Percentiles rank a stretch among this genome's conserved stretches.
Evolutionary conservation across 2,113 vertebrate genomes (phyloP).

Genomic region (Oostethus manadensis): DNA sequence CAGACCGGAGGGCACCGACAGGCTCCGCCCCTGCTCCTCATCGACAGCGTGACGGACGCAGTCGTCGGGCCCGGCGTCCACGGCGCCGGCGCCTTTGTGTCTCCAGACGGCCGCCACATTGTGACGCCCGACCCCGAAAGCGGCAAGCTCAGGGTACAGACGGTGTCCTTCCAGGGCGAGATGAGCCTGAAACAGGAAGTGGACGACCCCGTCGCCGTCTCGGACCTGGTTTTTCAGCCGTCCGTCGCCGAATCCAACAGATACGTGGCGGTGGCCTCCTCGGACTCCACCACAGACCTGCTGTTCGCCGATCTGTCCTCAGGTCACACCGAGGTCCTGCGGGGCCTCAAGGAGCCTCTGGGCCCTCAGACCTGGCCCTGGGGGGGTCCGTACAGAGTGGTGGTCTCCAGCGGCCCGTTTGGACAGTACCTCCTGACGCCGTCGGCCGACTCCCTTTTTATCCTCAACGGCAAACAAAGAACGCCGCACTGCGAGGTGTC

Average conservation of each 20-base stretch:
- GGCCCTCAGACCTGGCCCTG: constrained; percentile 76
- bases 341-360: constrained; percentile 80
- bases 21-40: constrained; percentile 72
- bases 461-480: constrained; percentile 84
- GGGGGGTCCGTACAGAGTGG: constrained; percentile 77
- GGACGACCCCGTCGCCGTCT: constrained; percentile 62
- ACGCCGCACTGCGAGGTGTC: constrained; percentile 87
- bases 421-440: constrained; percentile 90
- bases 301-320: constrained; percentile 84
- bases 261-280: constrained; percentile 79
- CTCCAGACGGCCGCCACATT: constrained; percentile 82
- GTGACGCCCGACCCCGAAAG: constrained; percentile 69
- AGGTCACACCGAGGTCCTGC: constrained; percentile 73
- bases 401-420: constrained; percentile 87
- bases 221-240: constrained; percentile 85
- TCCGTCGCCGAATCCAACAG: constrained; percentile 83
- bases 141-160: constrained; percentile 78
- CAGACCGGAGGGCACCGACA: constrained; percentile 16
- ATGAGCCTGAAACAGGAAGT: constrained; percentile 71
- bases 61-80: constrained; percentile 77
- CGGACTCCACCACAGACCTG: constrained; percentile 75
- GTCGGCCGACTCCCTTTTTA: constrained; percentile 82
- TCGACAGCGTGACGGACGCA: constrained; percentile 85
- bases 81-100: constrained; percentile 72
- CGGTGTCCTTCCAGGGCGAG: constrained; percentile 77